Percentiles rank a stretch among this genome's conserved stretches.
Evolutionary conservation across 1,140 invertebrate genomes (phyloP).

Genomic region (Cydia splendana): DNA sequence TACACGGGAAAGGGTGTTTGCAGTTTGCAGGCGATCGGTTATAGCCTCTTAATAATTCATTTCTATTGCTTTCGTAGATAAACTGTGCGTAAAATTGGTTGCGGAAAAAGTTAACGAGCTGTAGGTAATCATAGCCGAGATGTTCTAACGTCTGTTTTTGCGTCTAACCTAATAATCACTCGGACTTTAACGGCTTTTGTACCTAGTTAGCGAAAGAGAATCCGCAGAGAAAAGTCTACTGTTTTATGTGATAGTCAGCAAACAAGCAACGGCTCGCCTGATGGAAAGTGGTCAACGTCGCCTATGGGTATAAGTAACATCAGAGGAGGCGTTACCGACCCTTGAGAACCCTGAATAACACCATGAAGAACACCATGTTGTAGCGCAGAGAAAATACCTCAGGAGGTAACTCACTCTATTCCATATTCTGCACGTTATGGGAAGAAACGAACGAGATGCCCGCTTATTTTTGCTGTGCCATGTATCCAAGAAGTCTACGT

Average conservation of each 20-base stretch:
- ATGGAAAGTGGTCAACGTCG: no score
- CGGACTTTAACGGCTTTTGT: neutral
- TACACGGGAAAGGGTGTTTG: slow-evolving; percentile 68
- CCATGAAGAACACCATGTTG: no score
- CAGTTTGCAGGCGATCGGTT: slow-evolving; percentile 55
- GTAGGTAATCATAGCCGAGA: slow-evolving; percentile 32
- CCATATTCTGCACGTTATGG: no score
- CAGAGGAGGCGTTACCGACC: no score
- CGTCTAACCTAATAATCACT: neutral
- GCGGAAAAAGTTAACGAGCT: slow-evolving; percentile 50
- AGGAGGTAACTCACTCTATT: no score
- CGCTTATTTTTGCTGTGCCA: neutral
- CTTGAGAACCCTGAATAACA: no score
- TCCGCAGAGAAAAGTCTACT: no score
- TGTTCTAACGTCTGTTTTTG: neutral
- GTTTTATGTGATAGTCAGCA: no score
- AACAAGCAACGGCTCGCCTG: no score
- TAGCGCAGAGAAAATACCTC: no score
- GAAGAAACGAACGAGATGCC: neutral
- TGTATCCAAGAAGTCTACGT: no score
- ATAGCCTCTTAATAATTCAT: slow-evolving; percentile 72
- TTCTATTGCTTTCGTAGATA: slow-evolving; percentile 57
- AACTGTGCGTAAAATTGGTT: slow-evolving; percentile 59
- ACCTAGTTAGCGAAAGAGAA: neutral
- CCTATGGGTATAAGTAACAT: no score